Evolutionary conservation across 2,888 invertebrate species (phyloP), one percentile per base, ranked within the genome.

Genomic region (Polymixis lichenea): DNA sequence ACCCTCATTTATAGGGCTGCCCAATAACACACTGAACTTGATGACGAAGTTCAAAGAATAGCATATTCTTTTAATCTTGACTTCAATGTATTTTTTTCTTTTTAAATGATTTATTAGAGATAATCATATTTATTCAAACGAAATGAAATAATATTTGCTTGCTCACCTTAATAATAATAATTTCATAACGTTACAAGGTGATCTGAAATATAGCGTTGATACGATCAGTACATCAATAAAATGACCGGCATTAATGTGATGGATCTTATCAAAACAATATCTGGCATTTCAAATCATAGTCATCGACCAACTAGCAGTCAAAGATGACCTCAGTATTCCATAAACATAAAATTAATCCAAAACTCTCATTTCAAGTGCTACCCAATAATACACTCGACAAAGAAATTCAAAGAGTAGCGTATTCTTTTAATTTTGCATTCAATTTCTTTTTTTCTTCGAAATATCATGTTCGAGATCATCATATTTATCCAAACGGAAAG

Each of bases 401-500:
- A 17, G 49, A 73, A 17, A 56, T 73, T 17, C 49, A 75, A 17
- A 58, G 75, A 51, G 25, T 75, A 19, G 75, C n/a, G 1, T 51
- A 25, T 51, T 75, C 73, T 38, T 28, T 60, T 22, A 75, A 73
- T 22, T 77, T 55, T 49, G 32, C 17, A 9, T 32, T 56, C 1
- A 53, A 76, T 15, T 8, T 76, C 25, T 28, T 75, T 55, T 13
- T 38, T 19, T 53, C 53, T 17, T 64, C 55, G 38, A 77, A 77
- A 77, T 75, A 77, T 49, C 32, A 8, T 13, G 3, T 75, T 17
- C 55, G 13, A 49, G 25, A 64, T 46, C 62, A 76, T 55, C 60
- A 55, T 46, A 46, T 75, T 25, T 15, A 75, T 64, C 46, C 75
- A 17, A 77, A 55, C 22, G 77, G 75, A 64, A 62, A 22, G 5